Percentiles rank a stretch among this genome's conserved stretches.
Evolutionary conservation across 2,797 vertebrate species (phyloP).

Genomic region (Xiphorhynchus erythropygius): DNA sequence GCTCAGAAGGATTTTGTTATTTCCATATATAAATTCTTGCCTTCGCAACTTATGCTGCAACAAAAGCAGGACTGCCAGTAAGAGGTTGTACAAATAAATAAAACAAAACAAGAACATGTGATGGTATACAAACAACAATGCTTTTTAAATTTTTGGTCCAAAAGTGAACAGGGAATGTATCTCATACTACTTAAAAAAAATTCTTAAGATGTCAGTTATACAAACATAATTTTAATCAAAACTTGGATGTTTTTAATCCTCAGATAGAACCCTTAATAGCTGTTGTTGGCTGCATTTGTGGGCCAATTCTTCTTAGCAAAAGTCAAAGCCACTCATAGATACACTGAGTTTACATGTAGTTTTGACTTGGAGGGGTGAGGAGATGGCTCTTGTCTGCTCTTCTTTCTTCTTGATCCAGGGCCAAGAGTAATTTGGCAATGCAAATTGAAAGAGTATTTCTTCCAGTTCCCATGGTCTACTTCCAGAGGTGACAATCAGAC

Average conservation of each 20-base stretch:
- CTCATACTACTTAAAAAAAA: neutral
- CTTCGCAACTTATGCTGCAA: neutral
- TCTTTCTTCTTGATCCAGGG: neutral
- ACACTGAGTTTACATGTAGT: neutral
- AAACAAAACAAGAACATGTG: neutral
- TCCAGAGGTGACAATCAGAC: neutral
- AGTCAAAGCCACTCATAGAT: rapidly evolving
- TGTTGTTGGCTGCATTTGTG: neutral
- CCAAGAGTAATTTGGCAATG: neutral
- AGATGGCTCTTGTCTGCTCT: neutral
- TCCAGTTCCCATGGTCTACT: neutral
- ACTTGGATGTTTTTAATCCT: neutral
- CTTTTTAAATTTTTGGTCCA: neutral
- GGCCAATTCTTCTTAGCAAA: neutral
- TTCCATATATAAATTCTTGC: neutral
- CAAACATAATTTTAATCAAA: neutral
- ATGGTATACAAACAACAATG: neutral
- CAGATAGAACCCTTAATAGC: neutral
- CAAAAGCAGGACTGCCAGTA: neutral
- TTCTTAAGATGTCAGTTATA: neutral
- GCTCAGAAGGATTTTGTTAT: neutral
- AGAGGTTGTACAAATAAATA: neutral
- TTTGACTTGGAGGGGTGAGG: neutral
- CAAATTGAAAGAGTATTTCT: neutral
- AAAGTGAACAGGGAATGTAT: neutral